Evolutionary conservation across 2,113 vertebrate species (phyloP).

Genomic region (Scolopax mira): DNA sequence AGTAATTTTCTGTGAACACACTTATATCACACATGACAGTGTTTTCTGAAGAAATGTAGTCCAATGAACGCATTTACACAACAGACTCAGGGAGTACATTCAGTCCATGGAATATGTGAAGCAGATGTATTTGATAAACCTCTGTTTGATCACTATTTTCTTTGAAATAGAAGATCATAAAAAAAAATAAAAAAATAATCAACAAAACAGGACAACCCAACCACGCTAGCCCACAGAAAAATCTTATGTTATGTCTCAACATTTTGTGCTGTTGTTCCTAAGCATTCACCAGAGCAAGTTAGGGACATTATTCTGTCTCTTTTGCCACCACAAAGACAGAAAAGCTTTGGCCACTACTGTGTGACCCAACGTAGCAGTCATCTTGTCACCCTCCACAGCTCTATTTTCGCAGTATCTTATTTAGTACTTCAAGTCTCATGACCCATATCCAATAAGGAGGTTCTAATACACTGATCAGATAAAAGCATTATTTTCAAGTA

Average conservation of each 20-base stretch:
- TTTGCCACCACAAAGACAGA: neutral
- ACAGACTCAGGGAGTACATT: neutral
- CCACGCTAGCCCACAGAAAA: neutral
- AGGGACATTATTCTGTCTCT: neutral
- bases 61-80: neutral
- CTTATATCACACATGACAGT: neutral
- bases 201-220: neutral
- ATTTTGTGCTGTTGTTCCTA: neutral
- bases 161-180: neutral
- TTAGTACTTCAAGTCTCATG: conserved; percentile 32
- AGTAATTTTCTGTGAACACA: neutral
- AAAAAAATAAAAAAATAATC: neutral
- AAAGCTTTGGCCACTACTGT: neutral
- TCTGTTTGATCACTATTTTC: neutral
- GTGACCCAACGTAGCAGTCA: neutral
- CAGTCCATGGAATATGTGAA: neutral
- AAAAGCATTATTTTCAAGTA: conserved; percentile 45
- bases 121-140: neutral
- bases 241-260: neutral
- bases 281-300: neutral
- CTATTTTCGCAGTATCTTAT: conserved; percentile 10
- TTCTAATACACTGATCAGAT: conserved; percentile 45
- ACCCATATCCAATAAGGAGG: conserved; percentile 45
- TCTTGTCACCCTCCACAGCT: neutral
- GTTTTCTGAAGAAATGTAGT: neutral